These are phyloP conservation scores for Grus americana DNA, from an alignment of 2,113 vertebrate genomes.

Conservation along the genomic window DNA sequence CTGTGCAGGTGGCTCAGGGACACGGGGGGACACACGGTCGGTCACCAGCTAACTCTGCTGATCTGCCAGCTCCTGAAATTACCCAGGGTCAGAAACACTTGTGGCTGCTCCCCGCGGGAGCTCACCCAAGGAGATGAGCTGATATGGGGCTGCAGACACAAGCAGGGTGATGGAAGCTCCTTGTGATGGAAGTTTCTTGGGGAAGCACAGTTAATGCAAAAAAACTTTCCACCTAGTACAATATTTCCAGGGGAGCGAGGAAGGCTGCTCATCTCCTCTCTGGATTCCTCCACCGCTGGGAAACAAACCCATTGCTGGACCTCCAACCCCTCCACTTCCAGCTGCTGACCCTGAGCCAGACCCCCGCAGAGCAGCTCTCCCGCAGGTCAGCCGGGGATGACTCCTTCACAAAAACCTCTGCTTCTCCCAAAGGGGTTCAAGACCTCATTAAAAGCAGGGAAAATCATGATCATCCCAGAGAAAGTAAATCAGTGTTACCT, in stretches of 20 bases:
- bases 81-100: not conserved
- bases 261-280: not conserved
- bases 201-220: not conserved
- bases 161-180: not conserved
- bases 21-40: rapidly evolving
- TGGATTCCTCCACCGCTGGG: not conserved
- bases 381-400: rapidly evolving
- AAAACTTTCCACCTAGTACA: not conserved
- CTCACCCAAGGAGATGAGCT: not conserved
- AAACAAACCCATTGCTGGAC: not conserved
- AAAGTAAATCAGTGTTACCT: conserved; percentile 8
- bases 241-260: not conserved
- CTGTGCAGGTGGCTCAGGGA: not conserved
- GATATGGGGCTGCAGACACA: not conserved
- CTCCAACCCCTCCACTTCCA: not conserved
- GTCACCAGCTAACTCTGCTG: not conserved
- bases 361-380: not conserved
- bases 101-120: not conserved
- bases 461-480: not conserved
- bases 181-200: not conserved
- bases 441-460: not conserved
- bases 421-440: not conserved
- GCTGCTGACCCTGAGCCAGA: not conserved
- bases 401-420: not conserved
- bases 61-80: not conserved